A percentile compares a stretch with the other conserved stretches of the same genome.
Evolutionary conservation across 2,113 vertebrate species (phyloP).

Genomic region (Podarcis cretensis): DNA sequence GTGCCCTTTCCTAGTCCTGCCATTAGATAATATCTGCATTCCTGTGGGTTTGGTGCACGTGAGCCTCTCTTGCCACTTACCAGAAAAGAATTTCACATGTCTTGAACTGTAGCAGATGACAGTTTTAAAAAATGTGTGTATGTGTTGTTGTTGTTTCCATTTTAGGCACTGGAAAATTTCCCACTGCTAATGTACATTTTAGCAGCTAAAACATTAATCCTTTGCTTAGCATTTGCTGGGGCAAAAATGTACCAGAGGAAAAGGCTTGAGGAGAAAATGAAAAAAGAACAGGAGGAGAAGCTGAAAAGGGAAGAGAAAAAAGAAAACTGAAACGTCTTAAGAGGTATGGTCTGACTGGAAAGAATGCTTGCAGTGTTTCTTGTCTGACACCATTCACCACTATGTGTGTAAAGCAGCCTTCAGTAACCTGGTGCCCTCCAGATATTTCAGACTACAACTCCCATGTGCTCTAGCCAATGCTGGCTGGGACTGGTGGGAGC

Average conservation of each 20-base stretch:
- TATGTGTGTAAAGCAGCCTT: too few species aligned
- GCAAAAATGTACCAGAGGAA: constrained; percentile 91
- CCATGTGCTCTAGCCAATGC: too few species aligned
- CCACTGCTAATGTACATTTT: constrained; percentile 93
- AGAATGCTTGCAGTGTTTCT: not conserved
- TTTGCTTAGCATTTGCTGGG: constrained; percentile 91
- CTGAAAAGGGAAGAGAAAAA: constrained; percentile 74
- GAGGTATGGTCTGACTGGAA: constrained; percentile 36
- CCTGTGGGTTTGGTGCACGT: not conserved
- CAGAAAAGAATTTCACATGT: not conserved
- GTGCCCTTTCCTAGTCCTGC: not conserved
- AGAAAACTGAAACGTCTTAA: constrained; percentile 72
- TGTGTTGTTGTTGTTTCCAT: constrained; percentile 12
- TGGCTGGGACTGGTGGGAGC: too few species aligned
- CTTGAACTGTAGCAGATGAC: not conserved
- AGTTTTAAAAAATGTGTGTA: not conserved
- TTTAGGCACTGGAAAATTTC: constrained; percentile 88
- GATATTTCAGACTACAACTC: too few species aligned
- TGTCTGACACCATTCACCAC: too few species aligned
- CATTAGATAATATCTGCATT: not conserved
- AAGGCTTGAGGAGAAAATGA: constrained; percentile 79
- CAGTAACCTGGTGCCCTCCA: too few species aligned
- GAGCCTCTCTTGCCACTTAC: not conserved
- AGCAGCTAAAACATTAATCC: constrained; percentile 90
- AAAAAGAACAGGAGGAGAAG: constrained; percentile 71